Conservation (phyloP, 2,797 vertebrate genomes). For the Helarctos malayanus region DNA sequence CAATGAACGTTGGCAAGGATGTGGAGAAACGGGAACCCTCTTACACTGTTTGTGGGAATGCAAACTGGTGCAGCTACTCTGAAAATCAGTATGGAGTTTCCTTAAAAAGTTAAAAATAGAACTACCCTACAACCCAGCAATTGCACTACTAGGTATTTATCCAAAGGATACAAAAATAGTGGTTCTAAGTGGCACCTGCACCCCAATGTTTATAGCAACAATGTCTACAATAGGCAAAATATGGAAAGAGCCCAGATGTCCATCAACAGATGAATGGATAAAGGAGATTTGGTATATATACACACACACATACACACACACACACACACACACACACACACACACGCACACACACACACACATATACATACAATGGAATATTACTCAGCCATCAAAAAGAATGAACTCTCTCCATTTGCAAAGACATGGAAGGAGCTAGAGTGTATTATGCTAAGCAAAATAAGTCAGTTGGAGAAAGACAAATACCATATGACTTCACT, state of each 20-base stretch:
- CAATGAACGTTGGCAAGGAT: not conserved
- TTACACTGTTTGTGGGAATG: not conserved
- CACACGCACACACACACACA: no score
- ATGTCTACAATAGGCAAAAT: not conserved
- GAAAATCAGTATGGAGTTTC: not conserved
- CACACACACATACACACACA: no score
- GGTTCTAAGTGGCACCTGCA: fast-evolving
- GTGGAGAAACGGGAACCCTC: not conserved
- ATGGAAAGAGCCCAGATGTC: not conserved
- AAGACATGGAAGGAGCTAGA: not conserved
- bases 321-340: no score
- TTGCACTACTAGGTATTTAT: not conserved
- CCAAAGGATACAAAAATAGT: not conserved
- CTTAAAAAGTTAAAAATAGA: not conserved
- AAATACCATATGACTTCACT: not conserved
- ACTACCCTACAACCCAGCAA: not conserved
- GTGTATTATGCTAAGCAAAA: not conserved
- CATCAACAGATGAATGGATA: not conserved
- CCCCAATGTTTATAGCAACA: not conserved
- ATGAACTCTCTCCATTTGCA: not conserved
- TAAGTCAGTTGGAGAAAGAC: not conserved
- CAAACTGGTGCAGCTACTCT: not conserved
- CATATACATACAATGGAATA: not conserved
- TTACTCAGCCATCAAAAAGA: not conserved
- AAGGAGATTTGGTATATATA: not conserved